Base-by-base conservation (phyloP, 1,140 invertebrate species). In the Theocolax elegans region DNA sequence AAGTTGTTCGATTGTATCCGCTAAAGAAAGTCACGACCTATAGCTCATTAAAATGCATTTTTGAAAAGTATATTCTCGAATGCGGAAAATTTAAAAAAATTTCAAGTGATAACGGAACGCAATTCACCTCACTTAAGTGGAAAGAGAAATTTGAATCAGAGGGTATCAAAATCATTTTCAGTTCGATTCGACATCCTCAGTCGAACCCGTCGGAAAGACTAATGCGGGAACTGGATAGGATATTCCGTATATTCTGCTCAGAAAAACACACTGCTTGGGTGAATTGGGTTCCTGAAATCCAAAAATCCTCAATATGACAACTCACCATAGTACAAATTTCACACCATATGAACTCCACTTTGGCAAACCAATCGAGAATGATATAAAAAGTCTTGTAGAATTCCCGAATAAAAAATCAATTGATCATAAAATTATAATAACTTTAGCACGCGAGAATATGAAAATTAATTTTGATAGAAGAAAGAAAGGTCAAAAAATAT, bases 181-280 rank as follows among this genome's bases (percentile, higher is more conserved):
- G 44, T 4, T 53, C 48, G 2, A 65, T 54, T n/a, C 7, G 49
- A n/a, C 63, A 65, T 27, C 63, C 63, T 15, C 48, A 65, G 54
- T 53, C 48, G 1, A 65, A 65, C 13, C 29, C 44, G 0, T 23
- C 46, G 2, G 62, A 64, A 51, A 17, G 63, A 1, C 23, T 49
- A 1, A 72, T 72, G 63, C n/a, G 38, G 1, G 56, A 72, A n/a
- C 8, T 72, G 3, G 63, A 56, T 1, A 8, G 70, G 13, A 21
- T 51, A 7, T 67, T 72, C 19, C 29, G 70, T 0, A 60, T 44
- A 2, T 68, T 19, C n/a, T 68, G 67, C 27, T n/a, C 56, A 17
- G 6, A 51, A 1, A 1, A 51, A 27, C 67, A 60, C 19, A 60
- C 67, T 3, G 13, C n/a, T 6, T 68, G 29, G 67, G 38, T 17